Evolutionary conservation across 1,140 invertebrate genomes (phyloP), one percentile per base, ranked within the genome.

Genomic region (Psilanteris sp.): DNA sequence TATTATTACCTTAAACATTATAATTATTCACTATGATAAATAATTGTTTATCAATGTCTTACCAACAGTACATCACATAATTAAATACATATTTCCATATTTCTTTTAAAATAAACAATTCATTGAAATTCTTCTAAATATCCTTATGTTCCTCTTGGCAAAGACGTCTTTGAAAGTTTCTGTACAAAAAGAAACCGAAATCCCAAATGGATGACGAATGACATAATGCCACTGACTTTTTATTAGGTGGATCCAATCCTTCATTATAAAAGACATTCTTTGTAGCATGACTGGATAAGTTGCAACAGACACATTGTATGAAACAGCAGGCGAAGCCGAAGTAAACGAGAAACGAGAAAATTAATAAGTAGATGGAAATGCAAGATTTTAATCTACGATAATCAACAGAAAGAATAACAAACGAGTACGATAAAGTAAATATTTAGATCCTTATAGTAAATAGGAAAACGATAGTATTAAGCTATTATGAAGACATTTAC

Each of bases 261-360:
- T 84, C 79, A 82, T 86, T 83, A 81, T 64, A 57, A 55, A 70
- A 52, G 78, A 83, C 83, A 83, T 77, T 76, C 79, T 86, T 85
- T 81, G 78, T 82, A 73, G 62, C 22, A 48, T 43, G 50, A 43
- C 62, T 61, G 59, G 50, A 59, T 48, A 39, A 68, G 59, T 73
- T 32, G 37, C 55, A 72, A 54, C 44, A 37, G 46, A 34, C 37
- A 52, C 32, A 46, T 73, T 62, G 64, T 57, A 76, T 70, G 62
- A 66, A 67, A 78, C 68, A 80, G 37, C 39, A 34, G 68, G 37
- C 39, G 66, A 68, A 62, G 50, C 50, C 24, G 54, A 64, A 64
- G 50, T 46, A 62, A 74, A 70, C 34, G 24, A 48, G 57, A 73
- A 73, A 41, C 52, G 74, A 43, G 24, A 43, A 54, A 52, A 70